Base-by-base conservation (phyloP, 1,140 invertebrate genomes). In the Drosophila grimshawi region DNA sequence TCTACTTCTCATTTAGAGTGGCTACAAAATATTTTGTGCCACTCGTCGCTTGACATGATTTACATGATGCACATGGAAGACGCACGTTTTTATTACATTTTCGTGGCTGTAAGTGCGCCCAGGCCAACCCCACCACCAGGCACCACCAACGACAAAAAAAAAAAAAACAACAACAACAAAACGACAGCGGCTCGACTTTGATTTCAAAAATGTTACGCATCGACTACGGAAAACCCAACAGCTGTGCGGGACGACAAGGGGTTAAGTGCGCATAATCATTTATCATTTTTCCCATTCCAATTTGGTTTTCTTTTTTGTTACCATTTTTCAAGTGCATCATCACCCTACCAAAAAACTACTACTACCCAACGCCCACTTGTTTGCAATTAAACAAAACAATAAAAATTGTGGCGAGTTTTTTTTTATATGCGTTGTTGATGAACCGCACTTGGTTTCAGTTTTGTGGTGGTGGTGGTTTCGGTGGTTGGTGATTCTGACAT, bases 1-100 rank as follows among this genome's bases (percentile, higher is more conserved):
- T 69, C 69, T 78, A 55, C 43, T 32, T 41, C 33, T 61, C 61
- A 71, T 65, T 71, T 51, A 60, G 43, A 46, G 65, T 56, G 52
- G 51, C 55, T 67, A 80, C 68, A 73, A 83, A 85, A 89, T 90
- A 89, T 85, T 89, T 89, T 69, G 74, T 85, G 74, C 67, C 72
- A 80, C 82, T 86, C 82, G 83, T 72, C 69, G 79, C 67, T 66
- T 89, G 85, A 89, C 85, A 89, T 89, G 85, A 89, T 89, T 89
- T 89, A 89, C 85, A 89, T 89, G 80, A 80, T 78, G 82, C 78
- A 43, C 46, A 33, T 32, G 78, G 45, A 64, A 81, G 83, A 89
- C 85, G 85, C 85, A 89, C 85, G 81, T 89, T 89, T 89, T 89
- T 89, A 89, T 89, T 89, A 79, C 85, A 81, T 90, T 89, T 89